Conservation (phyloP, 2,888 invertebrate genomes). For the Orgyia antiqua region DNA sequence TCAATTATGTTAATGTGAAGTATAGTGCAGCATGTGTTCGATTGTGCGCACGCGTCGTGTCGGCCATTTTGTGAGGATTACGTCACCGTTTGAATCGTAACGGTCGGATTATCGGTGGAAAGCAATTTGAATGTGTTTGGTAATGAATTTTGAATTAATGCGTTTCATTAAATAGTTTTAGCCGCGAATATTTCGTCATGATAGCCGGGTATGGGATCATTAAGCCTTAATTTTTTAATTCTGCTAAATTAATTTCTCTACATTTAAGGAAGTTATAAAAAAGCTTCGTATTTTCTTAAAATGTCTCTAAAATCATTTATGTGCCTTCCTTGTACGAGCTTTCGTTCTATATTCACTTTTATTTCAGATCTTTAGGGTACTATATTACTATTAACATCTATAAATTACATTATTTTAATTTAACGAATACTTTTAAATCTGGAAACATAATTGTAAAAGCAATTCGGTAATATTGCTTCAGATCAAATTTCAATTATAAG, state of each 20-base stretch:
- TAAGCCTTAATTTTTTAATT: too few species aligned
- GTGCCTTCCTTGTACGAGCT: too few species aligned
- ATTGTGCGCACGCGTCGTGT: conserved; percentile 50
- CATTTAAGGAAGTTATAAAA: too few species aligned
- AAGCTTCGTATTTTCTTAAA: too few species aligned
- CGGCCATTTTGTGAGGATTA: conserved; percentile 49
- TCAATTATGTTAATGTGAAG: conserved; percentile 59
- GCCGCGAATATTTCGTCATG: conserved; percentile 6
- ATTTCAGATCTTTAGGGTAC: too few species aligned
- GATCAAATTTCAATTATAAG: conserved; percentile 73
- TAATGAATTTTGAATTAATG: conserved; percentile 17
- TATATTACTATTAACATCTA: too few species aligned
- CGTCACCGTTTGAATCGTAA: conserved; percentile 41
- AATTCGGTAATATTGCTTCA: conserved; percentile 27
- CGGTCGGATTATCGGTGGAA: conserved; percentile 41
- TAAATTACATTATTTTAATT: too few species aligned
- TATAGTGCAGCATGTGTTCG: conserved; percentile 45
- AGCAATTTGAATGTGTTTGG: conserved; percentile 17
- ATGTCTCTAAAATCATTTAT: too few species aligned
- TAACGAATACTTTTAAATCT: too few species aligned
- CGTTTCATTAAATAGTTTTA: conserved; percentile 10
- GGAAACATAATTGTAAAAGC: conserved; percentile 6
- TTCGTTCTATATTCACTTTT: too few species aligned
- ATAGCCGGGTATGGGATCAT: too few species aligned
- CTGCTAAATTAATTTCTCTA: too few species aligned